Evolutionary conservation across 1,140 invertebrate species (phyloP).

Genomic region (Acyrthosiphon pisum): DNA sequence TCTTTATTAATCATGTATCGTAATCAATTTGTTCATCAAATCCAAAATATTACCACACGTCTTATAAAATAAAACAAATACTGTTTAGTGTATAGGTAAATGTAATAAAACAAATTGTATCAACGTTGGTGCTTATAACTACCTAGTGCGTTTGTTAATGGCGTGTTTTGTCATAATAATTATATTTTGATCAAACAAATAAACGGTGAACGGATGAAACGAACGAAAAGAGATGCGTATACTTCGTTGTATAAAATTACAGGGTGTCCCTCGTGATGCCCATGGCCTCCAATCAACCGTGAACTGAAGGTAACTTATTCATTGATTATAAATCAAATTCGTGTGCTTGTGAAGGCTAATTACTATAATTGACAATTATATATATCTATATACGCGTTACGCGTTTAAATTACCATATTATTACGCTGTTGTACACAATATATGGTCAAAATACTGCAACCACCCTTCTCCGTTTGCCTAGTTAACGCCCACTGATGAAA

Average conservation of each 20-base stretch:
- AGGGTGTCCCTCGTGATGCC: background rate
- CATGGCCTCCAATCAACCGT: constrained; percentile 8
- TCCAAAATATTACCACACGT: background rate
- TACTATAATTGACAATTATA: background rate
- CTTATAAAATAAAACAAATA: background rate
- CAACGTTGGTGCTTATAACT: background rate
- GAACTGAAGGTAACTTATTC: background rate
- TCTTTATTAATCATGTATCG: background rate
- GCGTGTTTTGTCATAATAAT: background rate
- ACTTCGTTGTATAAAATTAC: background rate
- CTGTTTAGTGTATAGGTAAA: too few relatives aligned
- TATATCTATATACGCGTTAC: background rate
- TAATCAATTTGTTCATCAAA: background rate
- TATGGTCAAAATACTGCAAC: background rate
- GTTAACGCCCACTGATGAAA: background rate
- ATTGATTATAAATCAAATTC: constrained; percentile 27
- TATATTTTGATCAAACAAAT: background rate
- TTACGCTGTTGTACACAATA: background rate
- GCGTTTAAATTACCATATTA: constrained; percentile 23
- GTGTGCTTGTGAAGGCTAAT: constrained; percentile 28
- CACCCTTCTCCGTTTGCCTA: background rate
- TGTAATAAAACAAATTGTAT: background rate
- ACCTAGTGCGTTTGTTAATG: background rate
- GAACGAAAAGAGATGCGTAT: background rate
- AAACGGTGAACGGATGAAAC: background rate